These are phyloP conservation scores for Anastrepha obliqua DNA, from an alignment of 1,140 invertebrate species.

Conservation along the genomic window DNA sequence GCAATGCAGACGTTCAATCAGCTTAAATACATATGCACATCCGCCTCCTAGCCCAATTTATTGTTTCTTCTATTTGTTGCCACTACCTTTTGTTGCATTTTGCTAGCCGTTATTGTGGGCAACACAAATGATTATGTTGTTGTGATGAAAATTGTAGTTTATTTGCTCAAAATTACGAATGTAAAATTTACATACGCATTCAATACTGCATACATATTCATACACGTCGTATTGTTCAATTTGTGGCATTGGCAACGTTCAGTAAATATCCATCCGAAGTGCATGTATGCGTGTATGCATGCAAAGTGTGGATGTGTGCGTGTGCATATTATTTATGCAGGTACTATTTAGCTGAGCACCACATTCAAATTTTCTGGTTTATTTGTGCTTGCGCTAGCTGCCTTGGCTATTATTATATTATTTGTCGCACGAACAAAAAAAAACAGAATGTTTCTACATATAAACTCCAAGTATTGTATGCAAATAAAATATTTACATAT, in stretches of 20 bases:
- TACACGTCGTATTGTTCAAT: not conserved
- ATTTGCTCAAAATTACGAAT: slow-evolving; percentile 16
- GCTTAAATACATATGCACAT: no score
- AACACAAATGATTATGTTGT: not conserved
- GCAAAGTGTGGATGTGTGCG: not conserved
- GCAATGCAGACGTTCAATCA: not conserved
- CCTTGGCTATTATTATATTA: not conserved
- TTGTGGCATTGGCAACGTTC: slow-evolving; percentile 24
- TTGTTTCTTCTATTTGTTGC: not conserved
- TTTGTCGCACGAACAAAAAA: not conserved
- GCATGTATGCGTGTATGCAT: not conserved
- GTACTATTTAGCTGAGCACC: slow-evolving; percentile 37
- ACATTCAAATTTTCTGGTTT: slow-evolving; percentile 16
- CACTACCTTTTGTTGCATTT: not conserved
- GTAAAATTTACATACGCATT: no score
- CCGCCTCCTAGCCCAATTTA: not conserved
- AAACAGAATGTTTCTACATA: not conserved
- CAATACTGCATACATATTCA: not conserved
- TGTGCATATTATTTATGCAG: slow-evolving; percentile 19
- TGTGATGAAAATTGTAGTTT: slow-evolving; percentile 31
- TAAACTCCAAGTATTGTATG: not conserved
- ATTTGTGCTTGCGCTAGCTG: slow-evolving; percentile 22
- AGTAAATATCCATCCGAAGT: slow-evolving; percentile 37
- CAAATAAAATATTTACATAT: not conserved
- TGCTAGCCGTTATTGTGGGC: not conserved